Percentiles rank a stretch among this genome's conserved stretches.
Conservation (phyloP, 2,888 invertebrate genomes). For the Synanthedon vespiformis region DNA sequence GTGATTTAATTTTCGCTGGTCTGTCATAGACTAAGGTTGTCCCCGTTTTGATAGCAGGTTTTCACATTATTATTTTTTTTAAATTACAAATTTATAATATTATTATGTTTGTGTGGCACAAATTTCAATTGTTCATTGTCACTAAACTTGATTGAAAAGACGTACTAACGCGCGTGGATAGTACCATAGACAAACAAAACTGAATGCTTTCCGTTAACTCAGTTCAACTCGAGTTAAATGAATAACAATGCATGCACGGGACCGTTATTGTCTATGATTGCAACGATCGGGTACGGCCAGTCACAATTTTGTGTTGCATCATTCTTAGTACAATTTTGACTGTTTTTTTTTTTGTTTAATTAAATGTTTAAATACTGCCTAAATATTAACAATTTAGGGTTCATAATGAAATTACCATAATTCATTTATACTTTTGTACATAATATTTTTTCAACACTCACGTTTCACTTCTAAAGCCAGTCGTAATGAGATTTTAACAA, state of each 20-base stretch:
- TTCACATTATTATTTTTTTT: neutral
- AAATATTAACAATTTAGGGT: neutral
- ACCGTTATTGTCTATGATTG: slow-evolving; percentile 21
- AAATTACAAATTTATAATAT: neutral
- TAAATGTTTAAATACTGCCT: neutral
- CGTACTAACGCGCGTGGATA: neutral
- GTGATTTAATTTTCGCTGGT: too few relatives aligned
- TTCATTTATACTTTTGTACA: slow-evolving; percentile 6
- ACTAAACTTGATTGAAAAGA: neutral
- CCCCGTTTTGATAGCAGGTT: too few relatives aligned
- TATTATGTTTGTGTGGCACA: slow-evolving; percentile 23
- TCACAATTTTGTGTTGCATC: slow-evolving; percentile 3
- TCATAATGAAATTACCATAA: slow-evolving; percentile 5
- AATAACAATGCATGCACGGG: too few relatives aligned
- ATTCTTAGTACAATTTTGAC: neutral
- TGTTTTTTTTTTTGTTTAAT: too few relatives aligned
- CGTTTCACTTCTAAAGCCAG: too few relatives aligned
- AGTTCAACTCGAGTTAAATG: too few relatives aligned
- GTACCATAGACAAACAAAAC: neutral
- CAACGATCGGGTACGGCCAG: slow-evolving; percentile 9
- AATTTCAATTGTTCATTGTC: slow-evolving; percentile 18
- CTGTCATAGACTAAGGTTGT: too few relatives aligned
- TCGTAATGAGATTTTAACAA: too few relatives aligned
- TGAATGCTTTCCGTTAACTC: too few relatives aligned
- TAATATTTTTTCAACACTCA: slow-evolving; percentile 7